Evolutionary conservation across 2,888 invertebrate species (phyloP), one percentile per base, ranked within the genome.

Genomic region (Andrena marginata): DNA sequence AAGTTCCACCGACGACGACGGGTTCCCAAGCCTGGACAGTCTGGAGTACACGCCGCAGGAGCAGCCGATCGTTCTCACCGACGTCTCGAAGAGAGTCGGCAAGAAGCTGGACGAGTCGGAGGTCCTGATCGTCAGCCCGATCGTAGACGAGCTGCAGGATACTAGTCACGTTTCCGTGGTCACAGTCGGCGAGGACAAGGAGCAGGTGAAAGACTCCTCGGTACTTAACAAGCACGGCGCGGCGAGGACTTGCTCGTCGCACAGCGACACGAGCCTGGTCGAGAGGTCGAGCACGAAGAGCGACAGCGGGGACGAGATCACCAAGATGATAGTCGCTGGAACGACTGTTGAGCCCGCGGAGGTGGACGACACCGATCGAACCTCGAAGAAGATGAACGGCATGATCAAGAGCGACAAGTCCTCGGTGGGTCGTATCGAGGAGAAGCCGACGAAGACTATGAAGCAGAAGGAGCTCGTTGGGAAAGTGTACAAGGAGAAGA

Each of bases 81-180:
- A 89, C 91, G 94, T 87, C 7, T 86, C 92, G 8, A 92, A 92
- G 74, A 90, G 92, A 23, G 94, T 95, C 78, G 96, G 96, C 5
- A 96, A 97, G 71, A 97, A 97, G 77, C 94, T 98, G 82, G 98
- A 98, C 93, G 97, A 98, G 93, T 98, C 98, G 90, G 98, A 98
- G 92, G 98, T 98, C 6, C 94, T 98, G 67, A 97, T 98, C 77
- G 96, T 97, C 51, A 97, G 97, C 88, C 97, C 97, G 10, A 96
- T 96, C 70, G 94, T 95, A 80, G 94, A 95, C 77, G 94, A 92
- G 63, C 88, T 91, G 48, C 94, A 95, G 29, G 98, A 98, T 94
- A 98, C 97, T 85, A 98, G 98, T 92, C 98, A 98, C 94, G 98
- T 98, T 75, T 98, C 98, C 0, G 98, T 98, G 78, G 98, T 98